These are phyloP conservation scores for Lepidocyrtoides sp. DNA, from an alignment of 2,888 invertebrate species.

Conservation along the genomic window DNA sequence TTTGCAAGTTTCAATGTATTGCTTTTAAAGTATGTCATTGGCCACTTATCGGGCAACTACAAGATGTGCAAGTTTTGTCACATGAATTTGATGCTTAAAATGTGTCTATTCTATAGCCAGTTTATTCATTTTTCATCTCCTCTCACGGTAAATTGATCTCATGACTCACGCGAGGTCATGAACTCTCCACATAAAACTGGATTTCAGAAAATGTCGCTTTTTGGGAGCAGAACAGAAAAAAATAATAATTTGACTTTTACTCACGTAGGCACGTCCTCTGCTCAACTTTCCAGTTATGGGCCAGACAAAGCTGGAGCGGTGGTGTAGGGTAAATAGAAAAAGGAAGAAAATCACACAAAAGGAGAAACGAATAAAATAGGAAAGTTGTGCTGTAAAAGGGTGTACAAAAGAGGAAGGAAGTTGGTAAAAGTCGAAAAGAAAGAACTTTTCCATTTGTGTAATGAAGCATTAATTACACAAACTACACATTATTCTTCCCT, in stretches of 20 bases:
- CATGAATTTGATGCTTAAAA: background rate
- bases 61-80: background rate
- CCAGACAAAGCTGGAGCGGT: background rate
- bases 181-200: constrained; percentile 48
- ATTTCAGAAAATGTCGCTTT: constrained; percentile 37
- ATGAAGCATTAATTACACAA: constrained; percentile 77
- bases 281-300: background rate
- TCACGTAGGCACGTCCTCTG: background rate
- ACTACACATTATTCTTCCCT: constrained; percentile 65
- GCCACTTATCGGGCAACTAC: background rate
- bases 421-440: constrained; percentile 50
- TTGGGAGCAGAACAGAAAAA: background rate
- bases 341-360: constrained; percentile 42
- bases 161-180: constrained; percentile 71
- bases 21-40: constrained; percentile 34
- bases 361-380: constrained; percentile 33
- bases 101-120: no score
- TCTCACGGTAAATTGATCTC: constrained; percentile 67
- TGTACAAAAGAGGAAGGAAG: constrained; percentile 32
- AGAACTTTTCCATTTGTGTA: constrained; percentile 79
- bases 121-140: constrained; percentile 59
- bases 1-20: constrained; percentile 29
- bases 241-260: constrained; percentile 5
- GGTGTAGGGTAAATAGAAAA: constrained; percentile 5
- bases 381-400: constrained; percentile 23